A percentile compares a stretch with the other conserved stretches of the same genome.
phyloP scores from a whole-genome alignment of 2,797 vertebrate species.

The Eospalax fontanierii region DNA sequence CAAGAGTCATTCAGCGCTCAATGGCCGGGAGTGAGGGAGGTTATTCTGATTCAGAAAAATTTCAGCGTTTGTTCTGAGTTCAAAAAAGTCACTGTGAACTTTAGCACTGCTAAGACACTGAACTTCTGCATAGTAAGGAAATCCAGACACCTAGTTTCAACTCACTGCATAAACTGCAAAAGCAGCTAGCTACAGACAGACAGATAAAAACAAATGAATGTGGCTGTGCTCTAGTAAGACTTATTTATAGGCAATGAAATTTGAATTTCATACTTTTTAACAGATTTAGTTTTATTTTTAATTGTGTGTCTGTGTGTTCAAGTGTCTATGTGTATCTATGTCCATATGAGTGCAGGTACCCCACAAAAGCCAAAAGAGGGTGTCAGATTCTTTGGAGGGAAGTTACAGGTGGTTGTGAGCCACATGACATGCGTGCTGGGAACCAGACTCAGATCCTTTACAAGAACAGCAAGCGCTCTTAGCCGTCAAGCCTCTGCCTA shows the following conservation, averaged over 20 bases:
- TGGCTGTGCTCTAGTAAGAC: neutral
- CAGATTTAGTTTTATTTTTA: too few relatives aligned
- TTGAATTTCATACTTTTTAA: neutral
- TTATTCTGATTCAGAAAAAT: constrained; percentile 33
- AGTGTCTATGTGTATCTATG: too few relatives aligned
- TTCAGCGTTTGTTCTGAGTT: neutral
- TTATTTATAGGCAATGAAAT: neutral
- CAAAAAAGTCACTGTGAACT: neutral
- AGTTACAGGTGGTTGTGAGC: too few relatives aligned
- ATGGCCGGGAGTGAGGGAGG: neutral
- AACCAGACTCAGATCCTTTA: too few relatives aligned
- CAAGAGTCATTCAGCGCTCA: neutral
- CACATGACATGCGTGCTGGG: too few relatives aligned
- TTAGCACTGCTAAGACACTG: neutral
- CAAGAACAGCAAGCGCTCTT: too few relatives aligned
- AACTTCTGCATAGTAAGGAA: neutral
- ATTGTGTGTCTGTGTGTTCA: too few relatives aligned
- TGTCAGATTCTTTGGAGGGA: too few relatives aligned
- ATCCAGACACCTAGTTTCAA: neutral
- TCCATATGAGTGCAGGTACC: too few relatives aligned
- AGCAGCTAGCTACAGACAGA: neutral
- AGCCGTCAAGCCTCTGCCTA: too few relatives aligned
- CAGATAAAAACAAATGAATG: neutral
- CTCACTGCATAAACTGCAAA: neutral
- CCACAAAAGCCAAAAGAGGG: too few relatives aligned